A percentile compares a stretch with the other conserved stretches of the same genome.
Conservation (phyloP, 2,113 vertebrate genomes). For the Caretta caretta region DNA sequence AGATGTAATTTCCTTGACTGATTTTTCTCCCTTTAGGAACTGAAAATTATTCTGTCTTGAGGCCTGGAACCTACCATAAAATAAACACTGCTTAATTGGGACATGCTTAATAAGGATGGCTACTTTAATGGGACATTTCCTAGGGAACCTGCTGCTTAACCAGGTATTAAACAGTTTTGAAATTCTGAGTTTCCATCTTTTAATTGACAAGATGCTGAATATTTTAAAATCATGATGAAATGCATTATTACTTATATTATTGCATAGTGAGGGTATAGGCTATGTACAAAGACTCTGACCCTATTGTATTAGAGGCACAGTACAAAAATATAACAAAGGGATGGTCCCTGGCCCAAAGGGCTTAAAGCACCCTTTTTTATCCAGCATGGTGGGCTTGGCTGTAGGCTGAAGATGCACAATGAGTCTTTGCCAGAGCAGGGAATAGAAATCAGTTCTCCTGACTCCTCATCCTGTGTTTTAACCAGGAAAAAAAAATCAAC, state of each 20-base stretch:
- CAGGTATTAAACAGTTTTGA: conserved; percentile 58
- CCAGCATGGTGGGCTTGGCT: not conserved
- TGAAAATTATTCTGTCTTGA: conserved; percentile 71
- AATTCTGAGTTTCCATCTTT: conserved; percentile 38
- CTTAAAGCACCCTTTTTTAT: not conserved
- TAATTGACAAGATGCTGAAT: conserved; percentile 4
- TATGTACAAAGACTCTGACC: not conserved
- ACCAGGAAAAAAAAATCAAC: not conserved
- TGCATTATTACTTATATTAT: not conserved
- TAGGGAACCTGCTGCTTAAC: conserved; percentile 71
- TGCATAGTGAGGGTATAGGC: not conserved
- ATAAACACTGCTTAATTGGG: conserved; percentile 75
- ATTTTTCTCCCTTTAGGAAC: conserved; percentile 71
- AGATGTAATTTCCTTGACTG: conserved; percentile 72
- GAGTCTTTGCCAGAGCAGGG: not conserved
- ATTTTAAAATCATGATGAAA: not conserved
- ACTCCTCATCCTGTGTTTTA: not conserved
- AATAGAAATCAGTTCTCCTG: not conserved
- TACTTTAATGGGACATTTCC: conserved; percentile 77
- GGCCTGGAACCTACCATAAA: conserved; percentile 76
- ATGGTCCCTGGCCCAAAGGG: not conserved
- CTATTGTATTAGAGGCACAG: not conserved
- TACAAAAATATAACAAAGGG: not conserved
- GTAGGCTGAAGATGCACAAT: not conserved
- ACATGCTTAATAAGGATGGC: conserved; percentile 76